Evolutionary conservation across 2,888 invertebrate genomes (phyloP), one percentile per base, ranked within the genome.

Genomic region (Zhuqinia jingwanae): DNA sequence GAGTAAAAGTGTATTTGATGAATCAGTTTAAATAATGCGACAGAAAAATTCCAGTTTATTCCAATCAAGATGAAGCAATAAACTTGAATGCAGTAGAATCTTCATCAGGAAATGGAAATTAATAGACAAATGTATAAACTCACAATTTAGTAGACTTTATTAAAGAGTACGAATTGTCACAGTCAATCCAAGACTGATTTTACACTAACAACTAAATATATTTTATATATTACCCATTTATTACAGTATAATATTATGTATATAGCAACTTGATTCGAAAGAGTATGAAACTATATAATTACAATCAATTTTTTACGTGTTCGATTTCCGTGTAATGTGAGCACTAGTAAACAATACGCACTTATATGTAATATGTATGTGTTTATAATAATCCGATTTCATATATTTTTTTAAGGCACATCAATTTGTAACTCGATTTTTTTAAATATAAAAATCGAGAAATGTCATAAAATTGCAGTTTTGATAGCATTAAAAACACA

Each of bases 251-350:
- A 6, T n/a, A n/a, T n/a, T n/a, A n/a, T n/a, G n/a, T n/a, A n/a
- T n/a, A 1, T 36, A 20, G 20, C 20, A 68, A 42, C 17, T 65
- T 47, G 22, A 25, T 25, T 70, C 60, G 60, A 45, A 78, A 60
- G 45, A 78, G 79, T 79, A 63, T 11, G 79, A 79, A 79, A 79
- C 79, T 80, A 80, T n/a, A 80, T 80, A 36, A 50, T 15, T 36
- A 36, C 8, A 8, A 36, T 6, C n/a, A n/a, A n/a, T n/a, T n/a
- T n/a, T 65, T 65, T n/a, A 30, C 36, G 65, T 15, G 15, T 60
- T 27, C 63, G 22, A 5, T 22, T 27, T 22, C 15, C 25, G n/a
- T 11, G 25, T 60, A 8, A 20, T 63, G 22, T 63, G 25, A 15
- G 25, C 15, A 63, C 22, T 15, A 63, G 58, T 58, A 22, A 22